Percentiles rank a stretch among this genome's conserved stretches.
phyloP scores from a whole-genome alignment of 2,888 invertebrate species.

The Cinara cedri region DNA sequence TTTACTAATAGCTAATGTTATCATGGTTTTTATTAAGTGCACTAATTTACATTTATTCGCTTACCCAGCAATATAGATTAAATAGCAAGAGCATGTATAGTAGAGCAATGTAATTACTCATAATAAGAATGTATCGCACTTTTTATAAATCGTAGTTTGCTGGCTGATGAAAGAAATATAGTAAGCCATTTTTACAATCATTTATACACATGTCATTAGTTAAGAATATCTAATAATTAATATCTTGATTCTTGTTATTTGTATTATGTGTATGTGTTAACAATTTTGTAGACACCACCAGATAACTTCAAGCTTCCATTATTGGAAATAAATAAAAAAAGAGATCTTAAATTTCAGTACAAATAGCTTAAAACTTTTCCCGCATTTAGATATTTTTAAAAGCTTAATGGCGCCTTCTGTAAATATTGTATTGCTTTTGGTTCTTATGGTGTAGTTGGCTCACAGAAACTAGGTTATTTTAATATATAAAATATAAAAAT shows the following conservation, averaged over 20 bases:
- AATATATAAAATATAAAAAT: no score
- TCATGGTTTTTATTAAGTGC: neutral
- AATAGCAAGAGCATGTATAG: neutral
- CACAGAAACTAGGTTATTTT: neutral
- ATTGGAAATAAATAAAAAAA: slow-evolving; percentile 7
- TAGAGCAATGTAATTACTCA: no score
- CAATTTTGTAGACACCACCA: neutral
- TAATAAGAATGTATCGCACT: neutral
- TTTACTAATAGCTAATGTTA: no score
- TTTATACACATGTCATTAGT: neutral
- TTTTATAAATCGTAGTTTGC: neutral
- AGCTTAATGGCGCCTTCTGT: neutral
- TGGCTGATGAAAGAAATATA: neutral
- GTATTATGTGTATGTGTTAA: slow-evolving; percentile 8
- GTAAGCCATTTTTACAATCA: neutral
- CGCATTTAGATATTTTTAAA: neutral
- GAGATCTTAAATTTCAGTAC: slow-evolving; percentile 1
- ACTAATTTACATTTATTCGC: neutral
- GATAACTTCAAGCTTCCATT: neutral
- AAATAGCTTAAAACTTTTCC: slow-evolving; percentile 5
- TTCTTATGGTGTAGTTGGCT: neutral
- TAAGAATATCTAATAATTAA: no score
- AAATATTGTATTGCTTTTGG: slow-evolving; percentile 1
- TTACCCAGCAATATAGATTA: neutral
- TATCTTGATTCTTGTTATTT: slow-evolving; percentile 2